Base-by-base conservation (phyloP, 1,140 invertebrate species). In the Armadillidium nasatum region DNA sequence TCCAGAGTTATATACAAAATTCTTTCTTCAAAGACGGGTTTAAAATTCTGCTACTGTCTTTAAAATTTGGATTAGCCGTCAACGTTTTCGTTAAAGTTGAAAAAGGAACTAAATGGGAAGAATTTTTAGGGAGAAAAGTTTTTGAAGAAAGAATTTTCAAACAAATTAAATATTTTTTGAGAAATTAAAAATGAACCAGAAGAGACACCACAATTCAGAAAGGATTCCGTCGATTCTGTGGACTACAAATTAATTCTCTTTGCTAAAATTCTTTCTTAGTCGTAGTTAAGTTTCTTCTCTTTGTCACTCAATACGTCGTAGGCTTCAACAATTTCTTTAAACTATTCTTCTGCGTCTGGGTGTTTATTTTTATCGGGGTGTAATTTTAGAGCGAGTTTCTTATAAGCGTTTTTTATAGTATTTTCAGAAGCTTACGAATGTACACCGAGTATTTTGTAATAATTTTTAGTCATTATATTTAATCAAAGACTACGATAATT, bases 351-450 rank as follows among this genome's bases (percentile, higher is more conserved):
- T 43, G 69, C 69, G 13, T 45, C 7, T 4, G 69, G 21, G 7
- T 71, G 2, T 45, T 71, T 71, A 19, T 71, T 71, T 71, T 71
- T 71, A 9, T 71, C 69, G 4, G 69, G 69, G 19, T 71, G 69
- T 10, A 72, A 19, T n/a, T 75, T 77, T 44, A 78, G 46, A 19
- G 71, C 60, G 21, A 82, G 33, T 70, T 81, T 81, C 15, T 67
- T n/a, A 44, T 45, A 76, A 19, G 23, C 11, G 73, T 15, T 79
- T 3, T 19, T 44, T 44, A 15, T 11, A 50, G 33, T 46, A 71
- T 54, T 7, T 22, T 75, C 22, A 19, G 4, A 45, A 10, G 33
- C 21, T 70, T 19, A 69, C 74, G 33, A n/a, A 15, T 71, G 0
- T 43, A 71, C 69, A 4, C 21, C 69, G 7, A 71, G 69, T 15